A percentile compares a stretch with the other conserved stretches of the same genome.
phyloP scores from a whole-genome alignment of 2,113 vertebrate genomes.

The Barbus barbus region DNA sequence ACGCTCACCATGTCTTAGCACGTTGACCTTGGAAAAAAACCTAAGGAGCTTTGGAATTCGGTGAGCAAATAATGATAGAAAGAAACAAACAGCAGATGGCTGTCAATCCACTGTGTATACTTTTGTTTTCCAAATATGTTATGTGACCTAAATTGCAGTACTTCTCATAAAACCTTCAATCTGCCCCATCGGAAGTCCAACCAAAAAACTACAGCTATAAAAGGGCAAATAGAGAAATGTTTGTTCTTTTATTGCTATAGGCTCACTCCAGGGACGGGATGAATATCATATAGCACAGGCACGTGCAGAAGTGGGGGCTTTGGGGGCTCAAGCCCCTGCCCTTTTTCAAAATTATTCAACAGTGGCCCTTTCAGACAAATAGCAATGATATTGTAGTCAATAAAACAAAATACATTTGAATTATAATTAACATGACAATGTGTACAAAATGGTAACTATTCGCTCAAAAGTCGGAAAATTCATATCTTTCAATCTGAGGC shows the following conservation, averaged over 20 bases:
- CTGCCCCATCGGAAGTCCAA: not conserved
- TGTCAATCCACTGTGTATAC: slow-evolving; percentile 14
- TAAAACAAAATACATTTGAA: no score
- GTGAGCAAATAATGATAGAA: not conserved
- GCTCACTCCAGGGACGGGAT: not conserved
- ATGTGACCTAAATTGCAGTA: not conserved
- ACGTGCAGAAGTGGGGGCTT: no score
- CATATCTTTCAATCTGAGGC: no score
- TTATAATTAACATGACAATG: no score
- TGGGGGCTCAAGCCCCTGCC: no score
- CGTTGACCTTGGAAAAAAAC: not conserved
- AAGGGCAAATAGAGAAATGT: not conserved
- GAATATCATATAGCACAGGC: not conserved
- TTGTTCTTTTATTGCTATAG: slow-evolving; percentile 8
- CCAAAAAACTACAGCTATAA: not conserved
- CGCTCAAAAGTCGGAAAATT: no score
- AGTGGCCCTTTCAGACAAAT: no score
- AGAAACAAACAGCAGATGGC: slow-evolving; percentile 30
- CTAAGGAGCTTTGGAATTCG: not conserved
- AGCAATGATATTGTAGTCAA: no score
- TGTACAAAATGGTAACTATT: no score
- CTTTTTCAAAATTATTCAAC: no score
- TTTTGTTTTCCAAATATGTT: slow-evolving; percentile 4
- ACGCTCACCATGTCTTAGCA: not conserved
- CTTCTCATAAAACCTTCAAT: not conserved